Evolutionary conservation across 2,888 invertebrate species (phyloP), one percentile per base, ranked within the genome.

Genomic region (Melipona bicolor): DNA sequence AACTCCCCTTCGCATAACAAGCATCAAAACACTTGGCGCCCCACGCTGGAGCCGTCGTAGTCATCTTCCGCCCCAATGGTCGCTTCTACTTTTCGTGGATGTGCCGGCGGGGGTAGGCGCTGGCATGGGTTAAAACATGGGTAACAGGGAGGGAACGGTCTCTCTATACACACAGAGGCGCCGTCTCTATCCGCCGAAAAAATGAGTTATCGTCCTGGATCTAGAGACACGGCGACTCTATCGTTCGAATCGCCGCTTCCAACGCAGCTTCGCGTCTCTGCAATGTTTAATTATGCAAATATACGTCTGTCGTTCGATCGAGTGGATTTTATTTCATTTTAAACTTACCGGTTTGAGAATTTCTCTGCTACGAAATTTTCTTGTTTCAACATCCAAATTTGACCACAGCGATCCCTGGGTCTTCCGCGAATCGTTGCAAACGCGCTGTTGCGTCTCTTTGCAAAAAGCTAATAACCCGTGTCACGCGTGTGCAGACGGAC

Each of bases 11-110:
- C 89, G 87, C 87, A 88, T 91, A 89, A 91, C 91, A 91, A 92
- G 92, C 91, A 92, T 92, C 92, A 92, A 93, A 93, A 92, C 91
- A 92, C 90, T 92, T 92, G 92, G 92, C 93, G 92, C 92, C 92
- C 90, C 92, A 87, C 87, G 84, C 87, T 88, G 87, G 90, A 91
- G 91, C 91, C 91, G 88, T 82, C 84, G 86, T 88, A 86, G 87
- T 85, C 88, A 80, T 83, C 85, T 76, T 78, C 86, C 79, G 76
- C 83, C 83, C 74, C 74, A 79, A 84, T 81, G 87, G 87, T 84
- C 87, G 89, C 86, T 85, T 83, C 87, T 89, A 89, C 85, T 89
- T 89, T 89, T 84, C 83, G 89, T 81, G 84, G 85, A 87, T 86
- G 64, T 72, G 79, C 72, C 13, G 32, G 88, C 43, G 43, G 81